A percentile compares a stretch with the other conserved stretches of the same genome.
Conservation (phyloP, 2,113 vertebrate species). For the Chaenogobius annularis region DNA sequence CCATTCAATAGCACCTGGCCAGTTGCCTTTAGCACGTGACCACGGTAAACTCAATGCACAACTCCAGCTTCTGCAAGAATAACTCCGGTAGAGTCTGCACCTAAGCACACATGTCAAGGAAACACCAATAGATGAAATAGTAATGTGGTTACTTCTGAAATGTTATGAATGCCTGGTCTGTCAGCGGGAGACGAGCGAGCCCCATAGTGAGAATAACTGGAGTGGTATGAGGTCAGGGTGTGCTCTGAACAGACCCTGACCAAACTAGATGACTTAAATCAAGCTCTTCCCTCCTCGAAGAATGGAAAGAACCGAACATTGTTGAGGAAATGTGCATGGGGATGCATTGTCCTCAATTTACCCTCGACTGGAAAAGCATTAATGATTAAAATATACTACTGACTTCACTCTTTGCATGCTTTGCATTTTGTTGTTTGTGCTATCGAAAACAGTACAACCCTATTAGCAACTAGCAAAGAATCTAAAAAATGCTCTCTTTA, state of each 20-base stretch:
- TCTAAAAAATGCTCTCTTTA: too few species aligned
- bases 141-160: constrained; percentile 15
- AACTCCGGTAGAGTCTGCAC: not conserved
- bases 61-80: not conserved
- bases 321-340: not conserved
- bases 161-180: constrained; percentile 1
- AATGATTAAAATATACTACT: constrained; percentile 8
- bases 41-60: not conserved
- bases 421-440: not conserved
- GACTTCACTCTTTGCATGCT: not conserved
- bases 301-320: not conserved
- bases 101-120: not conserved
- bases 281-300: not conserved
- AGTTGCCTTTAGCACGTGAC: not conserved
- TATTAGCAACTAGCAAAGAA: too few species aligned
- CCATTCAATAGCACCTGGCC: constrained; percentile 6
- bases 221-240: constrained; percentile 34
- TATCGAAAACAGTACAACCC: constrained; percentile 2
- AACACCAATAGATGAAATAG: not conserved
- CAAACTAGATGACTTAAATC: not conserved
- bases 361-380: not conserved
- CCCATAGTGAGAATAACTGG: constrained; percentile 36
- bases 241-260: not conserved
- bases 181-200: constrained; percentile 15
- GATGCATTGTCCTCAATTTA: not conserved